phyloP scores from a whole-genome alignment of 1,140 invertebrate genomes.

The Aphelinus certus region DNA sequence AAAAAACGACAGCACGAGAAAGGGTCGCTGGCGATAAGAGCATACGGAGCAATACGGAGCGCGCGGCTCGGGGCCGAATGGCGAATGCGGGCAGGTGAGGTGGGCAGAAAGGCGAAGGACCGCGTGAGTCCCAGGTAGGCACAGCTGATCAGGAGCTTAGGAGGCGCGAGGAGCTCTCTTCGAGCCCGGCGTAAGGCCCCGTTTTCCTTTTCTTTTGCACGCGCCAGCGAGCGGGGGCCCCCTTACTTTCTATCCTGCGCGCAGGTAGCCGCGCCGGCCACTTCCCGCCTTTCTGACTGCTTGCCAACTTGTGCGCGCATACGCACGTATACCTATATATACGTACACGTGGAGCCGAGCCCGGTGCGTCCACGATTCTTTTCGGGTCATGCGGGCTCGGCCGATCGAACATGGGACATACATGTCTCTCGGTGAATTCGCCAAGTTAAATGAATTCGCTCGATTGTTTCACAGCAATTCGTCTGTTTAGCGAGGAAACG shows the following conservation, averaged over 20 bases:
- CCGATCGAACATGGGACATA: too few species aligned
- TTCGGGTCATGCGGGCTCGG: too few species aligned
- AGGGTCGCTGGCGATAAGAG: neutral
- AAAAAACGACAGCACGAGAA: neutral
- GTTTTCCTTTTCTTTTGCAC: neutral
- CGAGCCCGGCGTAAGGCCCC: conserved; percentile 16
- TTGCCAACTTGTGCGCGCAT: too few species aligned
- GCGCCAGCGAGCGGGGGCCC: neutral
- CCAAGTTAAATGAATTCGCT: too few species aligned
- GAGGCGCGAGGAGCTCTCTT: conserved; percentile 41
- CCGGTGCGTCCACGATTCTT: too few species aligned
- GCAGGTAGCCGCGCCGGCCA: neutral
- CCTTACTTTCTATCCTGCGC: conserved; percentile 9
- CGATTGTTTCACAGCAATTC: too few species aligned
- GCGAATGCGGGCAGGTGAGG: neutral
- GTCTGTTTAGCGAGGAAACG: too few species aligned
- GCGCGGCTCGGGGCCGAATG: too few species aligned
- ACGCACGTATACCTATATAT: neutral
- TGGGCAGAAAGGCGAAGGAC: conserved; percentile 23
- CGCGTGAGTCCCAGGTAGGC: conserved; percentile 51
- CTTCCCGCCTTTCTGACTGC: too few species aligned
- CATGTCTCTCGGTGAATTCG: too few species aligned
- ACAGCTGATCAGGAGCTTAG: conserved; percentile 51
- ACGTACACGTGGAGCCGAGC: neutral
- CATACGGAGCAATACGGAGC: neutral